Percentiles rank a stretch among this genome's conserved stretches.
phyloP scores from a whole-genome alignment of 1,140 invertebrate genomes.

The Brachionus manjavacas region DNA sequence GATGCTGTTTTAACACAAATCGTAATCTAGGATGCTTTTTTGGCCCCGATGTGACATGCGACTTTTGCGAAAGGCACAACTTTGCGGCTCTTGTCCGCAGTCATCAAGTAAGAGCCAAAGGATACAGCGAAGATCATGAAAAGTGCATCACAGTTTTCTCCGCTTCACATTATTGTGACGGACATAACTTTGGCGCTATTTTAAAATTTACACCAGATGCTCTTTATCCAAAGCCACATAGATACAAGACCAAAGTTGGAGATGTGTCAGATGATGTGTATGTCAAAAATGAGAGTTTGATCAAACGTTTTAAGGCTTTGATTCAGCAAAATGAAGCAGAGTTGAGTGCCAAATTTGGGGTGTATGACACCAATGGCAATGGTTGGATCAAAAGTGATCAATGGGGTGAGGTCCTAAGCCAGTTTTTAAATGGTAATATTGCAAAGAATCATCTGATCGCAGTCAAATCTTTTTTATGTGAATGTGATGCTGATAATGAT shows the following conservation, averaged over 20 bases:
- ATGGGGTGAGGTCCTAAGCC: background rate
- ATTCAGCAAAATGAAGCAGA: background rate
- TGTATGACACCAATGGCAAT: background rate
- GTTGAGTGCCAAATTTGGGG: background rate
- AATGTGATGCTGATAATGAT: slow-evolving; percentile 10
- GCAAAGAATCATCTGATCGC: background rate
- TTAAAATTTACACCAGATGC: slow-evolving; percentile 3
- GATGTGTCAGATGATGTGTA: background rate
- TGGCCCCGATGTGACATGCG: background rate
- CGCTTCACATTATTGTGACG: slow-evolving; percentile 17
- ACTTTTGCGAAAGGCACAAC: slow-evolving; percentile 1
- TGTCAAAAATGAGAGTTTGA: background rate
- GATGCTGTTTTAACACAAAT: slow-evolving; percentile 19
- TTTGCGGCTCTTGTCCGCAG: background rate
- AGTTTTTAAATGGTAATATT: slow-evolving; percentile 24
- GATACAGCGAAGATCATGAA: slow-evolving; percentile 17
- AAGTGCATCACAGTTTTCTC: slow-evolving; percentile 33
- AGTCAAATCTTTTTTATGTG: background rate
- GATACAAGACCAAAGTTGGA: background rate
- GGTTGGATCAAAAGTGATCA: background rate
- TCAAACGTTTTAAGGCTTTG: background rate
- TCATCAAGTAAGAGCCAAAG: slow-evolving; percentile 18
- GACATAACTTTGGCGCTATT: slow-evolving; percentile 16
- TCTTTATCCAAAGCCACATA: background rate
- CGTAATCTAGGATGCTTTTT: background rate